Conservation (phyloP, 1,140 invertebrate genomes). For the Lepidotrigona ventralis region DNA sequence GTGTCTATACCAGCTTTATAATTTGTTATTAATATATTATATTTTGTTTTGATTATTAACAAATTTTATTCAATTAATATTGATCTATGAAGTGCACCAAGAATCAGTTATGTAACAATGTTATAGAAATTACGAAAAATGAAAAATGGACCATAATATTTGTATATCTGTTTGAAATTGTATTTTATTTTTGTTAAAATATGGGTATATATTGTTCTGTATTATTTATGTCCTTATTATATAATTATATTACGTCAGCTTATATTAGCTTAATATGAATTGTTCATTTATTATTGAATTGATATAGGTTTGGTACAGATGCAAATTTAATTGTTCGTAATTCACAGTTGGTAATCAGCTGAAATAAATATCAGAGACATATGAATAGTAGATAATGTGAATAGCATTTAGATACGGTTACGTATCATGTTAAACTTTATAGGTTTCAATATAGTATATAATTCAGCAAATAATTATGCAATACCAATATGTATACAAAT, state of each 20-base stretch:
- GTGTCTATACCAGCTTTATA: neutral
- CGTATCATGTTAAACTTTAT: constrained; percentile 20
- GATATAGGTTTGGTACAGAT: neutral
- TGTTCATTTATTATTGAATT: neutral
- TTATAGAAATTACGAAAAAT: neutral
- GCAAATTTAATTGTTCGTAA: neutral
- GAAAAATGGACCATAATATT: neutral
- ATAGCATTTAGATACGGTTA: constrained; percentile 21
- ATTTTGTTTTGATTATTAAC: constrained; percentile 4
- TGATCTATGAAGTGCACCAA: neutral
- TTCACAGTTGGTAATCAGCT: neutral
- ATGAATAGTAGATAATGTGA: constrained; percentile 10
- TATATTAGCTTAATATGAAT: neutral
- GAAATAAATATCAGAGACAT: neutral
- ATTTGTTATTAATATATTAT: neutral
- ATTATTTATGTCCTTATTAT: neutral
- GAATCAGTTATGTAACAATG: neutral
- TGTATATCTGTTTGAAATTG: neutral
- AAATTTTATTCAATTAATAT: neutral
- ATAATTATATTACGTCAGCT: neutral
- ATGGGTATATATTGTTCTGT: neutral
- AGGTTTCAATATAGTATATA: constrained; percentile 21
- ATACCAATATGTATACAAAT: constrained; percentile 13
- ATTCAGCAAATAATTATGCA: constrained; percentile 9
- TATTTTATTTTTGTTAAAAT: constrained; percentile 10